Base-by-base conservation (phyloP, 1,140 invertebrate species). In the Cydia strobilella region DNA sequence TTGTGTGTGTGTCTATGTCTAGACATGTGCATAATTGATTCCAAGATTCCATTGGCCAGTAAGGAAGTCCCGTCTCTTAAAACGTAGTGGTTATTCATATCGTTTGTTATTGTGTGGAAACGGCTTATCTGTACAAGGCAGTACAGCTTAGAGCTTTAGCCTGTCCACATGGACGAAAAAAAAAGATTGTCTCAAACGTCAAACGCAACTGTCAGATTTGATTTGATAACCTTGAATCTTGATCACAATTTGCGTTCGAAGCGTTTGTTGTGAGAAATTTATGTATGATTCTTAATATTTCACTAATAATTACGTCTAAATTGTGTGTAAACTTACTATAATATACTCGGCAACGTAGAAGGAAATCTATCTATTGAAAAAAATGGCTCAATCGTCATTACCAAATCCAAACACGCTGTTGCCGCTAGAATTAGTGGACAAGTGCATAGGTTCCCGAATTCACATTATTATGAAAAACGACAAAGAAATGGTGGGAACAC, bases 401-500 rank as follows among this genome's bases (percentile, higher is more conserved):
- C 88, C 90, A 15, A 93, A 90, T 76, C 90, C 90, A 6, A 93
- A 93, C 74, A 91, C 90, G 18, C 82, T 93, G 48, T 83, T 93
- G 74, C 90, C 90, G n/a, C 81, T 93, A 18, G 99, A 99, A 94
- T 93, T 99, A 78, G 98, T 99, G n/a, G 99, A 99, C 87, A 99
- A 99, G 95, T 99, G 99, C 93, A 99, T 99, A 88, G 99, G 99
- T 20, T 99, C 99, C 0, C 94, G 98, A 76, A 99, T 99, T 86
- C 99, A 99, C 86, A 99, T 99, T 27, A 99, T 99, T 54, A 99
- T 99, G 99, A 99, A 99, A 94, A 99, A 99, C 90, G 99, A 99
- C 86, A 99, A 99, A 93, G 99, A 99, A 95, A 98, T 99, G 86
- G 98, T 99, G 13, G 99, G 99, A 75, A 99, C 98, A 0, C 91